Percentiles rank a stretch among this genome's conserved stretches.
Evolutionary conservation across 2,113 vertebrate genomes (phyloP).

Genomic region (Leptobrachium leishanense): DNA sequence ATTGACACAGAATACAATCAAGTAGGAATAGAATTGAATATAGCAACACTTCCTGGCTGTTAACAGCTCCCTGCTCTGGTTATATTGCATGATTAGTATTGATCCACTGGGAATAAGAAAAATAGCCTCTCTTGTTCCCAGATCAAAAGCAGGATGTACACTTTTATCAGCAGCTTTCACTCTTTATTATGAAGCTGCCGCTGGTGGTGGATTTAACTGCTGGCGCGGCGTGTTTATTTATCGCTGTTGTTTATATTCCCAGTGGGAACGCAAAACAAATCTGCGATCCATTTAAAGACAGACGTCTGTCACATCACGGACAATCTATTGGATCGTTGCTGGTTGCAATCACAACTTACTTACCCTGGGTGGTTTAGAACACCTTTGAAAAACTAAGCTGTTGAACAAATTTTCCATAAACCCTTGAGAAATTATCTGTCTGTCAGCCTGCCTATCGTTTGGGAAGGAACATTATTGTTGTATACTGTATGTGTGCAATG

Average conservation of each 20-base stretch:
- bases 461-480: too few species aligned
- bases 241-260: conserved; percentile 32
- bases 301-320: conserved; percentile 21
- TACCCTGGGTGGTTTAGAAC: too few species aligned
- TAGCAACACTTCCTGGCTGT: conserved; percentile 52
- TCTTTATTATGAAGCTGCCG: conserved; percentile 53
- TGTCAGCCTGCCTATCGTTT: too few species aligned
- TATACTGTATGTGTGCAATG: too few species aligned
- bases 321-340: conserved; percentile 5
- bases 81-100: conserved; percentile 60
- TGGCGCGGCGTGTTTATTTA: conserved; percentile 45
- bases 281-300: conserved; percentile 23
- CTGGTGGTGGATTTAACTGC: conserved; percentile 47
- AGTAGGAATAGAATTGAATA: conserved; percentile 60
- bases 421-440: too few species aligned
- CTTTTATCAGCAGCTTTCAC: conserved; percentile 54
- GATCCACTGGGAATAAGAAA: conserved; percentile 58
- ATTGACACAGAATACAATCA: conserved; percentile 56
- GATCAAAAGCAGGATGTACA: conserved; percentile 52
- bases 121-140: conserved; percentile 54
- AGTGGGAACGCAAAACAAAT: conserved; percentile 47
- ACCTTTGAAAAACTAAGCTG: too few species aligned
- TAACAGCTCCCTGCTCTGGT: conserved; percentile 57
- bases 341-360: neutral
- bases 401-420: too few species aligned